Base-by-base conservation (phyloP, 2,113 vertebrate species). In the Percopsis transmontana region DNA sequence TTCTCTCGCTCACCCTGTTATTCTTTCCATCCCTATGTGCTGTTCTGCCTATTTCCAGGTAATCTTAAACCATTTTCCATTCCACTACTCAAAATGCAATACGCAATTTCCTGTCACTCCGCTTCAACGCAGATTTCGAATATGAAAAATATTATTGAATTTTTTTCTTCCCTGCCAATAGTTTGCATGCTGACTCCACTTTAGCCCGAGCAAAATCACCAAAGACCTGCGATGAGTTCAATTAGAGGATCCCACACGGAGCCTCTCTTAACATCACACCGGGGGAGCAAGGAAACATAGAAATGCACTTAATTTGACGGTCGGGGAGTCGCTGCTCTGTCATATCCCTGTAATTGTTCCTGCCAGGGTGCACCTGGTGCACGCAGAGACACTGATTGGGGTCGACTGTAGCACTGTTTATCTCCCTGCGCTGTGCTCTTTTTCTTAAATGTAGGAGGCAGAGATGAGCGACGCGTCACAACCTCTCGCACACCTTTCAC, bases 241-340 rank as follows among this genome's bases (percentile, higher is more conserved):
- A 81, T 79, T 83, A 86, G 70, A 67, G 71, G 57, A 76, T 85
- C 71, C 44, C 73, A 72, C 48, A 55, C 61, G 57, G 33, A 70
- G 41, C 67, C 41, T 81, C 48, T 24, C 38, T 72, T 70, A 80
- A 71, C 75, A 74, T 77, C 59, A 64, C 80, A 58, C 16, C 8
- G 3, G 77, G 66, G 63, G 58, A 39, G 58, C 15, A 45, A 47
- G 51, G n/a, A 54, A 79, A 77, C 68, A 84, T 27, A 33, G 56
- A 61, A 57, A 75, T 72, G 69, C 79, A 76, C 81, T 86, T 82
- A 79, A 81, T 70, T 68, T 55, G 58, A 60, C 71, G 66, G 54
- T 15, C 2, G 65, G 67, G 54, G 58, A 47, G 48, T 44, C n/a
- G 15, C 50, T 41, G 63, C 71, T 61, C 62, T 57, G 60, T 66